A percentile compares a stretch with the other conserved stretches of the same genome.
phyloP scores from a whole-genome alignment of 2,113 vertebrate genomes.

The Anhinga anhinga region DNA sequence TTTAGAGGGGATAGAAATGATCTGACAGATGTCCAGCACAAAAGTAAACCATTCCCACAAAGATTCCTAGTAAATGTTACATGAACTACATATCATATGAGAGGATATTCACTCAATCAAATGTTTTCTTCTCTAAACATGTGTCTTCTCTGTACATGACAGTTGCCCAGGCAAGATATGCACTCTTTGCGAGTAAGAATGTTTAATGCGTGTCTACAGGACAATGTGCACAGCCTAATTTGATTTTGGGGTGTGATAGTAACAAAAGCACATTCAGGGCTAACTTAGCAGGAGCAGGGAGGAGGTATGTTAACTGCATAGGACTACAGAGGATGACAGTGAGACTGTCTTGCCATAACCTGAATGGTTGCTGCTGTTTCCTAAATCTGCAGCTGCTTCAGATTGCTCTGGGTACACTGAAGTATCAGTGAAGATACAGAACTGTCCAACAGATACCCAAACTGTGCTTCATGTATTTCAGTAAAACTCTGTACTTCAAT shows the following conservation, averaged over 20 bases:
- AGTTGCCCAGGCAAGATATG: neutral
- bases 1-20: neutral
- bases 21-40: neutral
- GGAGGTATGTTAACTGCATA: neutral
- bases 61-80: neutral
- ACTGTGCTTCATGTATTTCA: neutral
- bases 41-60: neutral
- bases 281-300: neutral
- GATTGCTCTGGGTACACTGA: neutral
- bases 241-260: neutral
- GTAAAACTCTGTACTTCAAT: neutral
- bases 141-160: neutral
- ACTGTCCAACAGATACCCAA: neutral
- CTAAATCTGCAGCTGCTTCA: neutral
- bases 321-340: neutral
- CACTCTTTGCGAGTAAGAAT: neutral
- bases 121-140: neutral
- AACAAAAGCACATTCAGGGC: fast-evolving
- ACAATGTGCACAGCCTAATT: neutral
- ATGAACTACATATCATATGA: neutral
- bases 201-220: neutral
- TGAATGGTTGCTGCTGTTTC: neutral
- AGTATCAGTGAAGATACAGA: neutral
- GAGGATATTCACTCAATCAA: no score
- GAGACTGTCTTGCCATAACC: neutral